Percentiles rank a stretch among this genome's conserved stretches.
Conservation (phyloP, 2,888 invertebrate genomes). For the Limnephilus auricula region DNA sequence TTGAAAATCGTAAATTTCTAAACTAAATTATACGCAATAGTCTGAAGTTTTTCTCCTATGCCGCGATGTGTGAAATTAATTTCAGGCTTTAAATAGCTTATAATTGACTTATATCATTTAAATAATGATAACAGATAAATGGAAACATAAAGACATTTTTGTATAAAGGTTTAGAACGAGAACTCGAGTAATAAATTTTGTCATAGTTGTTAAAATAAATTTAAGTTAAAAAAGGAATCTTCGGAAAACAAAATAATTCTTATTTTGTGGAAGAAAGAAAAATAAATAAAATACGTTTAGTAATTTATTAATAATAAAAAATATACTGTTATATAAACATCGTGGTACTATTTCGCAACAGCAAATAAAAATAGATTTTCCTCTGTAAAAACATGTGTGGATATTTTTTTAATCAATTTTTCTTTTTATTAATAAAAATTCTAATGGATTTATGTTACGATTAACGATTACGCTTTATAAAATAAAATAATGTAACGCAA, state of each 20-base stretch:
- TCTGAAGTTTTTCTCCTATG: not conserved
- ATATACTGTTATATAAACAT: not conserved
- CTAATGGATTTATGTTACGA: not conserved
- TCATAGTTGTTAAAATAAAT: too few species aligned
- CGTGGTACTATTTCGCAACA: not conserved
- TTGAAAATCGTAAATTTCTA: not conserved
- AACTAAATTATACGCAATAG: not conserved
- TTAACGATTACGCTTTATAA: too few species aligned
- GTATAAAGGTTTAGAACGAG: too few species aligned
- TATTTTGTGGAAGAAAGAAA: too few species aligned
- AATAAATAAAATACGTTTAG: too few species aligned
- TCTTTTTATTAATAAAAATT: not conserved
- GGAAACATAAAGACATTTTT: too few species aligned
- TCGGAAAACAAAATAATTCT: too few species aligned
- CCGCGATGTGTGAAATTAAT: not conserved
- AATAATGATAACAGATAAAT: too few species aligned
- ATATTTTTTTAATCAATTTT: not conserved
- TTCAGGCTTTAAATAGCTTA: not conserved
- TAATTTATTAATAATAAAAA: too few species aligned
- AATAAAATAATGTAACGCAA: too few species aligned
- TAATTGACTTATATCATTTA: not conserved
- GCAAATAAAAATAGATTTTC: not conserved
- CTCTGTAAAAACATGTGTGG: not conserved
- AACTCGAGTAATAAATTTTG: too few species aligned
- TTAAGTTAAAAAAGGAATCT: too few species aligned